Conservation (phyloP, 2,113 vertebrate species). For the Daboia siamensis region DNA sequence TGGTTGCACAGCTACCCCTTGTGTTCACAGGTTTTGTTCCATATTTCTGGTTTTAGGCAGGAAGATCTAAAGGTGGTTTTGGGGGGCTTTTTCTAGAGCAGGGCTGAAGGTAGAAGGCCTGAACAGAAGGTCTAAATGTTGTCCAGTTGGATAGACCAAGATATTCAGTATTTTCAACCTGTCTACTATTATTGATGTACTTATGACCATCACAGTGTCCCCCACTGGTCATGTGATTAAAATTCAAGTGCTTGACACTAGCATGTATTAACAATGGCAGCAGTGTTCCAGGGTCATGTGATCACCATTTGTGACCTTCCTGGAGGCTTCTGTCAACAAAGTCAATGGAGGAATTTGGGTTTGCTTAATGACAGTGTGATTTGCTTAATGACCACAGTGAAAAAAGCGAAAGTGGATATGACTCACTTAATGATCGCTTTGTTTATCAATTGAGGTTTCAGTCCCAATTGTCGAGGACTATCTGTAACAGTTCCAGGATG, state of each 20-base stretch:
- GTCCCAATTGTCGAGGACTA: not conserved
- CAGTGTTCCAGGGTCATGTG: not conserved
- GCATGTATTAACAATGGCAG: not conserved
- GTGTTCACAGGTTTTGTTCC: not conserved
- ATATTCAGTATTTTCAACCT: not conserved
- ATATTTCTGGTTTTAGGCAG: not conserved
- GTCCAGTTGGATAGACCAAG: not conserved
- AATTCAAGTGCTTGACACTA: not conserved
- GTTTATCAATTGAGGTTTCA: not conserved
- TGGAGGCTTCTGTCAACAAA: not conserved
- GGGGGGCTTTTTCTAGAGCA: too few species aligned
- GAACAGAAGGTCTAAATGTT: not conserved
- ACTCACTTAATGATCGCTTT: not conserved
- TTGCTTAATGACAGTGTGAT: not conserved
- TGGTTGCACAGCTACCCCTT: not conserved
- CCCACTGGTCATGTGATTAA: not conserved
- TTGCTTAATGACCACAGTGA: not conserved
- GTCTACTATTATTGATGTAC: not conserved
- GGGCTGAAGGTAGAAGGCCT: not conserved
- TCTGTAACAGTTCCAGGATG: not conserved
- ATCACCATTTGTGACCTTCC: not conserved
- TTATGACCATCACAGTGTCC: not conserved
- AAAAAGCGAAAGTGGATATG: not conserved
- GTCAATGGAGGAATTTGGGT: not conserved
- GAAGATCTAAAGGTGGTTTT: not conserved